phyloP scores from a whole-genome alignment of 2,888 invertebrate genomes.

The Noctuana brunneofusca region DNA sequence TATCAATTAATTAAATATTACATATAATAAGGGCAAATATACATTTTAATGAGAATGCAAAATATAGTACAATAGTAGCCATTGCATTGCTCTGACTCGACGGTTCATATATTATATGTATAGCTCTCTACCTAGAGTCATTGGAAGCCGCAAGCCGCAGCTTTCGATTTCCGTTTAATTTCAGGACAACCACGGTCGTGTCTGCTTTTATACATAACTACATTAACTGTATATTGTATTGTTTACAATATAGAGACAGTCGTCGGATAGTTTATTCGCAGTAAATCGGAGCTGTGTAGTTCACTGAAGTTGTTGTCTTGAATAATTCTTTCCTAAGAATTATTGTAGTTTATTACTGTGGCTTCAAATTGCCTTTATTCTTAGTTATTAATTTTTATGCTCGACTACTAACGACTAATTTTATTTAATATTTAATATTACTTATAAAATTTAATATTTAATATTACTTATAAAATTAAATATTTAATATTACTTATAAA shows the following conservation, averaged over 20 bases:
- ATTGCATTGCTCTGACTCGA: constrained; percentile 3
- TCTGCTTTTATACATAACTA: constrained; percentile 29
- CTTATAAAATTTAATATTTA: too few species aligned
- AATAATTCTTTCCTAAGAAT: constrained; percentile 10
- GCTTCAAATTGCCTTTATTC: too few species aligned
- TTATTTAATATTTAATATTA: too few species aligned
- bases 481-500: too few species aligned
- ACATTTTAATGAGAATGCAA: not conserved
- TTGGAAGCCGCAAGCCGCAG: constrained; percentile 61
- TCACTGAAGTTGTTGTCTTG: constrained; percentile 18
- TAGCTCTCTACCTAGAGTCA: constrained; percentile 14
- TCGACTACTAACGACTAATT: too few species aligned
- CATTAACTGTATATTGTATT: constrained; percentile 4
- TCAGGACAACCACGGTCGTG: constrained; percentile 52
- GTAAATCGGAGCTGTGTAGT: constrained; percentile 2
- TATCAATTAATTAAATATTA: not conserved
- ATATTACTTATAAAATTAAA: too few species aligned
- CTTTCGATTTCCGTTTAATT: constrained; percentile 78
- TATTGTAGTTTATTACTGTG: not conserved
- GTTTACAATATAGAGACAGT: not conserved
- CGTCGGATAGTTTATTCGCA: constrained; percentile 16
- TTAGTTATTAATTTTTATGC: too few species aligned
- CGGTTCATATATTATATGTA: not conserved
- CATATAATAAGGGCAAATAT: not conserved
- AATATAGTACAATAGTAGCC: not conserved